These are phyloP conservation scores for Phacellophora camtschatica DNA, from an alignment of 30 jellyfish, hydroid and myxozoan species.

Conservation along the genomic window DNA sequence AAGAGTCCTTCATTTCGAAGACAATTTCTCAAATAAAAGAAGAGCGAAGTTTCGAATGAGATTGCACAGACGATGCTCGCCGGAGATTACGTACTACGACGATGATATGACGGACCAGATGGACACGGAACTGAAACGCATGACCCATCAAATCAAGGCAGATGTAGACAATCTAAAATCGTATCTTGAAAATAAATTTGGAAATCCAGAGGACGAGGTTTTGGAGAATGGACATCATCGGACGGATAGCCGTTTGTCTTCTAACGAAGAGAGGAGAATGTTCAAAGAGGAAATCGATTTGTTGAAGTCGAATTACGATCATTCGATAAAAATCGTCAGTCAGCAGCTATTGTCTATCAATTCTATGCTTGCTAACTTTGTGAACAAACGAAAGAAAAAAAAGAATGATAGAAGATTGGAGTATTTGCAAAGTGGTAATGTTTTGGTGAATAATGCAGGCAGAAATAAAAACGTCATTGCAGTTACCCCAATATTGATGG, in stretches of 20 bases:
- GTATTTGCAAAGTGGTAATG: neutral
- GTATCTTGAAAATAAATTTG: conserved; percentile 36
- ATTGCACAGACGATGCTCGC: conserved; percentile 72
- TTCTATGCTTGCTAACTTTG: conserved; percentile 46
- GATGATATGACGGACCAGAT: conserved; percentile 78
- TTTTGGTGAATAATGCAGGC: no score
- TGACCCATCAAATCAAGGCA: conserved; percentile 79
- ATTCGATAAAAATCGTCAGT: conserved; percentile 44
- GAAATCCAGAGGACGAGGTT: neutral
- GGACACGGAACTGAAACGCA: conserved; percentile 62
- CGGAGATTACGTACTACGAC: conserved; percentile 83
- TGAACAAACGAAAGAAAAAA: conserved; percentile 9
- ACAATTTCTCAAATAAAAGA: conserved; percentile 43
- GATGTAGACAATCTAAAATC: conserved; percentile 56
- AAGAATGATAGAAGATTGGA: neutral
- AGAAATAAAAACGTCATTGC: no score
- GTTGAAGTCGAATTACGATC: conserved; percentile 51
- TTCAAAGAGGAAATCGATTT: conserved; percentile 18
- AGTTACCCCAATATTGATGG: no score
- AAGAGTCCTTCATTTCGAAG: conserved; percentile 60
- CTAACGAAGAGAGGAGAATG: neutral
- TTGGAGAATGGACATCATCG: neutral
- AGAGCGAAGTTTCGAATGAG: conserved; percentile 33
- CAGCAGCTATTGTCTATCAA: conserved; percentile 52
- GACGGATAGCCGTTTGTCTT: neutral